Evolutionary conservation across 2,113 vertebrate species (phyloP).

Genomic region (Sclerurus mexicanus): DNA sequence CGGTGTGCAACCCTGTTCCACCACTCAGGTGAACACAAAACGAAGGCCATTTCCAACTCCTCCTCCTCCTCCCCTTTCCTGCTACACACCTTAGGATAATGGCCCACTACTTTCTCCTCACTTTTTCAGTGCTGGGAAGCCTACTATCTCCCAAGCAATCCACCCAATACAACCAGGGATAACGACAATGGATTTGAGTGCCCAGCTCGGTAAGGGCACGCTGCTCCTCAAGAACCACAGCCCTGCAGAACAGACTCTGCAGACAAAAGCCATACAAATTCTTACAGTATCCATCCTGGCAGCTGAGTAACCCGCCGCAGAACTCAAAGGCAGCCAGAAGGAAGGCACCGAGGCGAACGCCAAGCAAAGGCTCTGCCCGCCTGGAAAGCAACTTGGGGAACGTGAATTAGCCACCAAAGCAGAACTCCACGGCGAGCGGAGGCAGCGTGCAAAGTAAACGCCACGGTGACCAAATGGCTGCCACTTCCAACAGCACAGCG

Average conservation of each 20-base stretch:
- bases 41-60: not conserved
- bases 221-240: not conserved
- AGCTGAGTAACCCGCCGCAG: not conserved
- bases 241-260: not conserved
- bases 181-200: not conserved
- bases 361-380: not conserved
- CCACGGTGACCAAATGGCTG: slow-evolving; percentile 61
- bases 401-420: not conserved
- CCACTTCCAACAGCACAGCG: slow-evolving; percentile 19
- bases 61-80: not conserved
- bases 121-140: not conserved
- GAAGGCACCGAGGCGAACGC: not conserved
- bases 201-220: not conserved
- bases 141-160: rapidly evolving
- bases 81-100: not conserved
- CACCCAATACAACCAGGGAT: not conserved
- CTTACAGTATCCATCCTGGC: not conserved
- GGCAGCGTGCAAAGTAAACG: not conserved
- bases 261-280: not conserved
- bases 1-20: not conserved
- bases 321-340: not conserved
- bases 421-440: not conserved
- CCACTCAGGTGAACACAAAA: not conserved
- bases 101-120: not conserved
- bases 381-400: not conserved